Conservation (phyloP, 1,140 invertebrate genomes). For the Cecropterus lyciades region DNA sequence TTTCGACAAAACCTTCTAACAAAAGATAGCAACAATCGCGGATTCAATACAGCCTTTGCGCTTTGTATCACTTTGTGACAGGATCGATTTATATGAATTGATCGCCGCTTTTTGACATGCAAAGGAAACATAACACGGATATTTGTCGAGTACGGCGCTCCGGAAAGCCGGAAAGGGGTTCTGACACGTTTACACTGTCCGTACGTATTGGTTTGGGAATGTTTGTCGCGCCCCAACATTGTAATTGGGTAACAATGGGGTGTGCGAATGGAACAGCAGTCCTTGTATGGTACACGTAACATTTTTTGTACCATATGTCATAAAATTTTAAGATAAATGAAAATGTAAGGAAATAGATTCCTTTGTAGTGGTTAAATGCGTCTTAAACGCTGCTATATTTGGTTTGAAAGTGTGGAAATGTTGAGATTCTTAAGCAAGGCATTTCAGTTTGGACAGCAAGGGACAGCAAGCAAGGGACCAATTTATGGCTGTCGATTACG, state of each 20-base stretch:
- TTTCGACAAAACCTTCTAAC: slow-evolving; percentile 36
- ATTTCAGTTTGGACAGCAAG: too few relatives aligned
- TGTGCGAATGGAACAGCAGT: too few relatives aligned
- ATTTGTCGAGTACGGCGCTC: slow-evolving; percentile 50
- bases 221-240: not conserved
- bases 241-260: too few relatives aligned
- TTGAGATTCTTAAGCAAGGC: too few relatives aligned
- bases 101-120: slow-evolving; percentile 56
- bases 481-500: too few relatives aligned
- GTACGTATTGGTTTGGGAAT: slow-evolving; percentile 12
- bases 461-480: too few relatives aligned
- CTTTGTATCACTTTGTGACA: slow-evolving; percentile 52
- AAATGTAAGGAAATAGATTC: too few relatives aligned
- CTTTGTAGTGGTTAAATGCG: too few relatives aligned
- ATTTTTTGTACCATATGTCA: too few relatives aligned
- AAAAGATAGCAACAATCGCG: slow-evolving; percentile 43
- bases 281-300: not conserved
- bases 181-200: slow-evolving; percentile 28
- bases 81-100: slow-evolving; percentile 59
- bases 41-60: slow-evolving; percentile 49
- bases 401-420: too few relatives aligned
- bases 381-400: too few relatives aligned
- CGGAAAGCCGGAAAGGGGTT: not conserved
- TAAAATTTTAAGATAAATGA: too few relatives aligned
- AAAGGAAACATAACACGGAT: slow-evolving; percentile 55